Percentiles rank a stretch among this genome's conserved stretches.
phyloP scores from a whole-genome alignment of 2,113 vertebrate species.

The Microtus montanus region DNA sequence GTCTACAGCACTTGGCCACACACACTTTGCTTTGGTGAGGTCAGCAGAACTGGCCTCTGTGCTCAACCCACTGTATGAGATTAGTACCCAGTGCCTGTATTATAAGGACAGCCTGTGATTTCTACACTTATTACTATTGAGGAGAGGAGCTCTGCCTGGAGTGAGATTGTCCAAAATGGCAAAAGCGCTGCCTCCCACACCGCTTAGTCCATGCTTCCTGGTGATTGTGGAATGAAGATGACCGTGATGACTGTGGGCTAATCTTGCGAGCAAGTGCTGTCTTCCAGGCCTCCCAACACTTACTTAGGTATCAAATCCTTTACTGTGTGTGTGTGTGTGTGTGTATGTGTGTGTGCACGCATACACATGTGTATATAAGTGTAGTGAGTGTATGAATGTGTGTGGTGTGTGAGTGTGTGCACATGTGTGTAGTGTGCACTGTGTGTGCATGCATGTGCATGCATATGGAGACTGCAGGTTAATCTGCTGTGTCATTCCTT shows the following conservation, averaged over 20 bases:
- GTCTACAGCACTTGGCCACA: background rate
- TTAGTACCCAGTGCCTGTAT: background rate
- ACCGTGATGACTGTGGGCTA: background rate
- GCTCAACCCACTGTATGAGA: background rate
- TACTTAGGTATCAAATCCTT: background rate
- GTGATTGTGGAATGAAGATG: background rate
- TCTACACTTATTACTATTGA: background rate
- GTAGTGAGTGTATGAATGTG: background rate
- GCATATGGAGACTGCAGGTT: background rate
- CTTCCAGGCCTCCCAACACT: background rate
- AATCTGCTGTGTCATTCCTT: background rate
- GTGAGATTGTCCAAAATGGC: background rate
- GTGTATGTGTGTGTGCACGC: background rate
- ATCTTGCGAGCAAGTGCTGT: background rate
- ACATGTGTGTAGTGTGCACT: background rate
- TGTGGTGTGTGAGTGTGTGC: background rate
- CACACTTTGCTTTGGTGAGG: background rate
- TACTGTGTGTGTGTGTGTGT: background rate
- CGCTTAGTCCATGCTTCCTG: background rate
- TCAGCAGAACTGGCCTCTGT: background rate
- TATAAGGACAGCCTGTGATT: background rate
- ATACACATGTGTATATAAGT: background rate
- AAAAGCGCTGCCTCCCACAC: too few relatives aligned
- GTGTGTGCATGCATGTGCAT: background rate
- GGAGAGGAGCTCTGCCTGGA: background rate